phyloP scores from a whole-genome alignment of 2,113 vertebrate genomes.

The Syngnathus floridae region DNA sequence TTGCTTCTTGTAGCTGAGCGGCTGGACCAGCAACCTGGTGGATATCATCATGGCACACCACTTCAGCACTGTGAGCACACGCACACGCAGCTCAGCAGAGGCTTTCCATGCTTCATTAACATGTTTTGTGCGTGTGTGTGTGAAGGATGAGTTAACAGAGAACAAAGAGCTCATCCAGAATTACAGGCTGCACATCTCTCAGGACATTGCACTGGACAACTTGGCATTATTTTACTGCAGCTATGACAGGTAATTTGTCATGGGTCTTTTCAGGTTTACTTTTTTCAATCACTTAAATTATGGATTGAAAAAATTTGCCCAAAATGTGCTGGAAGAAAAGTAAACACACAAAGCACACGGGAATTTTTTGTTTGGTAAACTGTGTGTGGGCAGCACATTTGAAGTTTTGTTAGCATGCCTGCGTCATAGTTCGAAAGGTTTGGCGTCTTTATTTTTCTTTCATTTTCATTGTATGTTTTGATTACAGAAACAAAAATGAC shows the following conservation, averaged over 20 bases:
- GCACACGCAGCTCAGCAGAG: neutral
- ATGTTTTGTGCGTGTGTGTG: neutral
- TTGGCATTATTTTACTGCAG: constrained; percentile 84
- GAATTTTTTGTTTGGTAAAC: too few species aligned
- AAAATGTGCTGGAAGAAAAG: neutral
- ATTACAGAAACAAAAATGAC: too few species aligned
- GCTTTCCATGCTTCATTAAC: neutral
- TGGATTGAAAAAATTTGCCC: neutral
- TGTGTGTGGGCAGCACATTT: too few species aligned
- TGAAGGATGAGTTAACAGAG: constrained; percentile 85
- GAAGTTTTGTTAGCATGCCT: too few species aligned
- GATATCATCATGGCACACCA: constrained; percentile 90
- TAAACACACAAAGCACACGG: too few species aligned
- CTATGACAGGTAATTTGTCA: constrained; percentile 80
- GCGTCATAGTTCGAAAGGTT: too few species aligned
- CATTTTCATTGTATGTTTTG: too few species aligned
- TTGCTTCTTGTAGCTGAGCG: constrained; percentile 75
- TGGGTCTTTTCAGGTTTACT: neutral
- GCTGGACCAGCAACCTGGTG: constrained; percentile 88
- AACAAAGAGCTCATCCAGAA: constrained; percentile 90
- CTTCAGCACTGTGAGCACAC: constrained; percentile 83
- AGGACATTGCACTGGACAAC: constrained; percentile 93
- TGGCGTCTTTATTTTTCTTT: too few species aligned
- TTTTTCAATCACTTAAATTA: neutral
- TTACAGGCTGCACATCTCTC: constrained; percentile 86